Evolutionary conservation across 2,797 vertebrate genomes (phyloP).

Genomic region (Periparus ater): DNA sequence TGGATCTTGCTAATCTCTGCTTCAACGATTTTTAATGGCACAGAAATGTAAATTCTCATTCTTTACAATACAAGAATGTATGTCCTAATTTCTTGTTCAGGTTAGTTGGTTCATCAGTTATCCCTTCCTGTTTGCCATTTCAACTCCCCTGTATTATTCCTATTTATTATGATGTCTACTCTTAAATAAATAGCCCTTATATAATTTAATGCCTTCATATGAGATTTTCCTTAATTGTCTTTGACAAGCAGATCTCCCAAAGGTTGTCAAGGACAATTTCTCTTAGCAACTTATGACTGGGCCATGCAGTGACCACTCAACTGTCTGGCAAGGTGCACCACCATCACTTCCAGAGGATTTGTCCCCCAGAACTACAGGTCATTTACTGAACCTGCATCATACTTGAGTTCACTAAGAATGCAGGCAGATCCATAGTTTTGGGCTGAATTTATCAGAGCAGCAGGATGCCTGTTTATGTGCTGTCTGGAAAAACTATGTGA

Average conservation of each 20-base stretch:
- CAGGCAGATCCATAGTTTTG: neutral
- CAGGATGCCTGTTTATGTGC: neutral
- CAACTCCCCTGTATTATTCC: neutral
- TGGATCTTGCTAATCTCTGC: neutral
- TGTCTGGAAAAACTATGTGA: neutral
- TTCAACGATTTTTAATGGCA: neutral
- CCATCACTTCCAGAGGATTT: neutral
- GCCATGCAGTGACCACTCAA: neutral
- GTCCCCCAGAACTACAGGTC: neutral
- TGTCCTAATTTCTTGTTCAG: neutral
- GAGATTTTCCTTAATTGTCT: neutral
- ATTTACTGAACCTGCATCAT: neutral
- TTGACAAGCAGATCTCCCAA: neutral
- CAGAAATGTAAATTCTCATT: neutral
- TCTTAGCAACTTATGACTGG: neutral
- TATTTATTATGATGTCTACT: neutral
- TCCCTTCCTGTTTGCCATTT: neutral
- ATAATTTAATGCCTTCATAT: neutral
- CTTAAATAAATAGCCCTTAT: neutral
- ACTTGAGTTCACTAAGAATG: neutral
- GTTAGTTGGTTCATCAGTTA: neutral
- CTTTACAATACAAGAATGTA: neutral
- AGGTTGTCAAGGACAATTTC: neutral
- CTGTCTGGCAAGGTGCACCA: neutral
- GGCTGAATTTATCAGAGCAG: neutral